Conservation (phyloP, 2,113 vertebrate species). For the Malurus alboscapulatus region DNA sequence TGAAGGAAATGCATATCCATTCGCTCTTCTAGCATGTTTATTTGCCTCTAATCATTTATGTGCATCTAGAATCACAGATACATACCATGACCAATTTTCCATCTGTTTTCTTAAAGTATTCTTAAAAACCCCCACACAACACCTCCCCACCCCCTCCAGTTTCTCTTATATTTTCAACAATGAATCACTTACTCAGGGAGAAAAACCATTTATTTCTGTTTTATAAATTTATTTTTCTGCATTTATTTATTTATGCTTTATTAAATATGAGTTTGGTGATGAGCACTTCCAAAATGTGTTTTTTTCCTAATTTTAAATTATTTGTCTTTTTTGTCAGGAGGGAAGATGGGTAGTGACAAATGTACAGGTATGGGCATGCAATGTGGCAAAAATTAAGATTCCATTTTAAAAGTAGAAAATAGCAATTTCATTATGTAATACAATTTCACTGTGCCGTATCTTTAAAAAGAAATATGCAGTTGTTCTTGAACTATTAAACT, state of each 20-base stretch:
- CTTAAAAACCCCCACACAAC: accelerated
- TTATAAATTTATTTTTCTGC: not conserved
- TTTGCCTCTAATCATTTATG: not conserved
- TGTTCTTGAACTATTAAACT: conserved; percentile 52
- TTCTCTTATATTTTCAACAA: not conserved
- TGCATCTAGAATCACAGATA: not conserved
- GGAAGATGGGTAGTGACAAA: not conserved
- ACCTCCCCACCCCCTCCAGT: accelerated
- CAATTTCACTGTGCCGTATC: not conserved
- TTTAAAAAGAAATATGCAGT: conserved; percentile 44
- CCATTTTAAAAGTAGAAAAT: not conserved
- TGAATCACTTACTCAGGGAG: not conserved
- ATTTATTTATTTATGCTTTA: not conserved
- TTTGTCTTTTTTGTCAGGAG: not conserved
- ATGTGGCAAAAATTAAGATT: not conserved
- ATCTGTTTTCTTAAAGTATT: not conserved
- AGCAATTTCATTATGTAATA: not conserved
- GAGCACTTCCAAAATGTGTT: not conserved
- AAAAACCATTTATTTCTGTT: not conserved
- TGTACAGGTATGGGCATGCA: not conserved
- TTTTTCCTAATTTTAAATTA: not conserved
- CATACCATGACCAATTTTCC: not conserved
- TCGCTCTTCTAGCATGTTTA: not conserved
- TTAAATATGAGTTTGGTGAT: not conserved
- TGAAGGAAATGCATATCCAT: not conserved